phyloP scores from a whole-genome alignment of 2,113 vertebrate genomes.

The Lathamus discolor region DNA sequence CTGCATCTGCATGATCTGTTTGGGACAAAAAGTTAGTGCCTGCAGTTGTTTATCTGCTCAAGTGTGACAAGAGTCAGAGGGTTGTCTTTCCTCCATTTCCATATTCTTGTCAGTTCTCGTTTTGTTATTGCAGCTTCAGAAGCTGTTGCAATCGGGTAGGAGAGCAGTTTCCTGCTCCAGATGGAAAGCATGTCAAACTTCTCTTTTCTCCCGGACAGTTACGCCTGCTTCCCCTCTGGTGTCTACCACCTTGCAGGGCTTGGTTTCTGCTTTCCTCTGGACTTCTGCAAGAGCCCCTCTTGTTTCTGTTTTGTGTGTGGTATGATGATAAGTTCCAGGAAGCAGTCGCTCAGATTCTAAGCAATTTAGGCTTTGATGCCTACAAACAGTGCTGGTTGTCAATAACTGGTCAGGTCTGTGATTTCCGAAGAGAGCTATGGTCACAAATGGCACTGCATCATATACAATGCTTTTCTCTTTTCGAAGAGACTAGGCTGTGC shows the following conservation, averaged over 20 bases:
- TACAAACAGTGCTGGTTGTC: neutral
- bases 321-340: neutral
- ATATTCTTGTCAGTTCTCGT: neutral
- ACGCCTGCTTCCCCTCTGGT: neutral
- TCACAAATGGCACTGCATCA: neutral
- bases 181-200: neutral
- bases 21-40: neutral
- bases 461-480: neutral
- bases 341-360: constrained; percentile 17
- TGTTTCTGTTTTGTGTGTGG: neutral
- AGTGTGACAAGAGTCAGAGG: neutral
- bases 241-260: neutral
- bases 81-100: neutral
- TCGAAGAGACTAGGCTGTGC: neutral
- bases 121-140: constrained; percentile 18
- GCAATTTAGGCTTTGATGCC: neutral
- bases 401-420: neutral
- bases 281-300: constrained; percentile 2
- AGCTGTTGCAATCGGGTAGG: neutral
- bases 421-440: neutral
- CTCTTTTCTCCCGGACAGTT: neutral
- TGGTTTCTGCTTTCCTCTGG: neutral
- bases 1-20: neutral
- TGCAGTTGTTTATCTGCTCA: neutral
- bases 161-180: neutral